These are phyloP conservation scores for Hypanus sabinus DNA, from an alignment of 2,113 vertebrate genomes.

Conservation along the genomic window DNA sequence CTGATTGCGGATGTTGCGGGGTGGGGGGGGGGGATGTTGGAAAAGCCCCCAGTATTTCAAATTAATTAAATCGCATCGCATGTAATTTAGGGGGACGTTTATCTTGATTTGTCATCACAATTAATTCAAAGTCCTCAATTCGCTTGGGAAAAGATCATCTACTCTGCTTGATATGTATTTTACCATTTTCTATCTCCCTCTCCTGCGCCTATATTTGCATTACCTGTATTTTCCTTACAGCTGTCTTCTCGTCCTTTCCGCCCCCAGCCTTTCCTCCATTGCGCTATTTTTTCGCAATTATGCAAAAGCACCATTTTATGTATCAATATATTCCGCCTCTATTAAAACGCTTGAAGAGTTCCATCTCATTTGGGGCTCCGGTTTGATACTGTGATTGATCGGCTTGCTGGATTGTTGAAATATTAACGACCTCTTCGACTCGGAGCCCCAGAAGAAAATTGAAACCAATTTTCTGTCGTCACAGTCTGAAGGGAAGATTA, in stretches of 20 bases:
- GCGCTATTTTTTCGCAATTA: slow-evolving; percentile 74
- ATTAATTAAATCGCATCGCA: slow-evolving; percentile 99
- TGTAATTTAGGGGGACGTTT: slow-evolving; percentile 99
- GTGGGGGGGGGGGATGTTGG: slow-evolving; percentile 42
- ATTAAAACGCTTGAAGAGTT: slow-evolving; percentile 78
- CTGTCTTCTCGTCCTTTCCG: slow-evolving; percentile 39
- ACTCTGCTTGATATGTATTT: slow-evolving; percentile 98
- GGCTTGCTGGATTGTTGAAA: slow-evolving; percentile 71
- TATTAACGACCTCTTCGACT: slow-evolving; percentile 68
- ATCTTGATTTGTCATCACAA: slow-evolving; percentile 99
- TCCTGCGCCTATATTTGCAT: not conserved
- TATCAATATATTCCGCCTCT: slow-evolving; percentile 94
- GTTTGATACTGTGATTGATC: slow-evolving; percentile 75
- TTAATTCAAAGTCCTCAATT: slow-evolving; percentile 99
- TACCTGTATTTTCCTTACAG: slow-evolving; percentile 42
- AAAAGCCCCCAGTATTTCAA: slow-evolving; percentile 73
- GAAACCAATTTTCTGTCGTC: slow-evolving; percentile 86
- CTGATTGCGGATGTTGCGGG: slow-evolving; percentile 79
- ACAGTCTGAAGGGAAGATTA: slow-evolving; percentile 75
- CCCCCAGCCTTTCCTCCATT: slow-evolving; percentile 61
- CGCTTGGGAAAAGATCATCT: slow-evolving; percentile 99
- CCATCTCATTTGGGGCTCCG: slow-evolving; percentile 55
- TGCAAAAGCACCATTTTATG: slow-evolving; percentile 82
- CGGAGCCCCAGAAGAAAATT: slow-evolving; percentile 67
- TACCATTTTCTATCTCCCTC: slow-evolving; percentile 64